Percentiles rank a stretch among this genome's conserved stretches.
Conservation (phyloP, 2,888 invertebrate genomes). For the Cephus pulcher region DNA sequence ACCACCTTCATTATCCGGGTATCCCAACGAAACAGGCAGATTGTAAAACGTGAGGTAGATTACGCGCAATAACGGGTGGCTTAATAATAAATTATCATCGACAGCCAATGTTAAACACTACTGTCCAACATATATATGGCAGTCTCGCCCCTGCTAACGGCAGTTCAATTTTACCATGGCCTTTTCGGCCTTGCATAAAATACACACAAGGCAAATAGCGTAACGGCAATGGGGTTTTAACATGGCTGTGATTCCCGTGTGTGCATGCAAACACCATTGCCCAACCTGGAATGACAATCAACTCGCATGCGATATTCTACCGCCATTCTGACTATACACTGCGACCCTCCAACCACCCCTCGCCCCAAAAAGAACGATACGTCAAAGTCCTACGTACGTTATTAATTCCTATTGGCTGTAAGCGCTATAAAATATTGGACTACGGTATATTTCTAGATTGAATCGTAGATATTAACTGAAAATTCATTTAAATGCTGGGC, state of each 20-base stretch:
- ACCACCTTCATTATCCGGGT: background rate
- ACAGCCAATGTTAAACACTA: conserved; percentile 53
- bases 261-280: conserved; percentile 19
- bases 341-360: conserved; percentile 10
- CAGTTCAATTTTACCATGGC: background rate
- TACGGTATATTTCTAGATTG: conserved; percentile 39
- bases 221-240: conserved; percentile 12
- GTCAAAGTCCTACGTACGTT: conserved; percentile 46
- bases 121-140: background rate
- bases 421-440: conserved; percentile 4
- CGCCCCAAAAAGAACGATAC: conserved; percentile 26
- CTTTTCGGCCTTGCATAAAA: conserved; percentile 39
- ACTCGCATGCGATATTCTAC: conserved; percentile 3
- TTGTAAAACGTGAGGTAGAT: conserved; percentile 60
- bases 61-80: conserved; percentile 49
- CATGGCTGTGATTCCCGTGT: conserved; percentile 18
- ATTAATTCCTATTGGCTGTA: conserved; percentile 43
- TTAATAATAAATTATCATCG: conserved; percentile 61
- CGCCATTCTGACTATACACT: background rate
- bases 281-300: background rate
- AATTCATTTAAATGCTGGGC: conserved; percentile 36
- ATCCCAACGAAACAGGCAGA: conserved; percentile 38
- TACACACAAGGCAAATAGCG: conserved; percentile 25
- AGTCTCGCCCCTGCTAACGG: background rate
- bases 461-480: conserved; percentile 49